Percentiles rank a stretch among this genome's conserved stretches.
Evolutionary conservation across 1,140 invertebrate genomes (phyloP).

Genomic region (Microvelia longipes): DNA sequence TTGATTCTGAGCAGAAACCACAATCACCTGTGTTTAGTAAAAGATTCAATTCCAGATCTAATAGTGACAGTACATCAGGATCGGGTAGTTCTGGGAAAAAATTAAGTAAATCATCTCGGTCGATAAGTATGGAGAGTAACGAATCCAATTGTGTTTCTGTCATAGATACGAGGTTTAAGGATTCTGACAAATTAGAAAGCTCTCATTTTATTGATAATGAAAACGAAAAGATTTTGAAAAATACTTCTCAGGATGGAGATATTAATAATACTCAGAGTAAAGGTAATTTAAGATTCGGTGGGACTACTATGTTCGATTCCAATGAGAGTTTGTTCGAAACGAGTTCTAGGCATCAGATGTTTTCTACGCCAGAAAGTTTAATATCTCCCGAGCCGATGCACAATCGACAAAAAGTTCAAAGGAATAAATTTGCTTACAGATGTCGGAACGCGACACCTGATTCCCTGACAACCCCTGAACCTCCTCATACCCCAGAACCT

Average conservation of each 20-base stretch:
- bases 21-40: not conserved
- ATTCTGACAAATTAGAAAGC: not conserved
- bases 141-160: not conserved
- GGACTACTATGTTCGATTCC: not conserved
- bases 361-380: not conserved
- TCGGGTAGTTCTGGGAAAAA: not conserved
- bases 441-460: not conserved
- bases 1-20: not conserved
- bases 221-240: not conserved
- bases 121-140: not conserved
- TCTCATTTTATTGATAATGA: not conserved
- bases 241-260: not conserved
- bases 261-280: not conserved
- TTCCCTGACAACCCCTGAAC: not conserved
- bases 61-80: not conserved
- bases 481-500: not conserved
- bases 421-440: not conserved
- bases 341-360: not conserved
- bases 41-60: not conserved
- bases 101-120: not conserved
- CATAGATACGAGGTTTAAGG: not conserved
- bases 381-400: not conserved
- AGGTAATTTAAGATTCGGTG: not conserved
- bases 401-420: not conserved
- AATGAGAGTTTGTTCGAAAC: not conserved